Evolutionary conservation across 1,140 invertebrate genomes (phyloP).

Genomic region (Nomia melanderi): DNA sequence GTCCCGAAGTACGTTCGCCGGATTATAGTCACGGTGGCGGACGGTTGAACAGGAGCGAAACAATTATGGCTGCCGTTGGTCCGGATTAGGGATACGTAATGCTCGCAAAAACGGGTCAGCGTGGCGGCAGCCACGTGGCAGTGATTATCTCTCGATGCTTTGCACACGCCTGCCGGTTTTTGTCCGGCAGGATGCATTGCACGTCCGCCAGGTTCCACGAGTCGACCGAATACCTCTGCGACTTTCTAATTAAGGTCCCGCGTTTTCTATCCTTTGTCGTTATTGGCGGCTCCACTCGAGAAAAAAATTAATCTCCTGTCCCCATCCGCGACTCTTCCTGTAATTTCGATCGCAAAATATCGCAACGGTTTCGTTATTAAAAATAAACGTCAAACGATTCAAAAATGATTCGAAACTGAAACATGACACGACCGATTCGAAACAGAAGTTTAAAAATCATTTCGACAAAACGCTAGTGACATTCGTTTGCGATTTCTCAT

Average conservation of each 20-base stretch:
- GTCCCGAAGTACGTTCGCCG: conserved; percentile 42
- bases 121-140: conserved; percentile 64
- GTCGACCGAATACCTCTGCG: conserved; percentile 50
- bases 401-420: no score
- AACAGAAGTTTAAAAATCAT: no score
- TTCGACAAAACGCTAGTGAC: no score
- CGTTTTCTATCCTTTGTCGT: conserved; percentile 22
- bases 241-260: conserved; percentile 58
- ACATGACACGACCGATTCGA: no score
- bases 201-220: conserved; percentile 41
- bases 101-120: conserved; percentile 59
- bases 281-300: neutral
- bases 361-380: no score
- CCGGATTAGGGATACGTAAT: conserved; percentile 66
- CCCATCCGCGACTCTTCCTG: no score
- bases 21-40: conserved; percentile 57
- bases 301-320: neutral
- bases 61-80: conserved; percentile 64
- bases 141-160: conserved; percentile 67
- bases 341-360: no score
- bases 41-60: conserved; percentile 54
- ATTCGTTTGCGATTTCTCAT: no score
- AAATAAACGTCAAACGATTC: no score
- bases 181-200: conserved; percentile 50
- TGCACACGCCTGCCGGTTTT: conserved; percentile 60